A percentile compares a stretch with the other conserved stretches of the same genome.
These are phyloP conservation scores for Sciurus vulgaris DNA, from an alignment of 2,797 vertebrate genomes.

Conservation along the genomic window DNA sequence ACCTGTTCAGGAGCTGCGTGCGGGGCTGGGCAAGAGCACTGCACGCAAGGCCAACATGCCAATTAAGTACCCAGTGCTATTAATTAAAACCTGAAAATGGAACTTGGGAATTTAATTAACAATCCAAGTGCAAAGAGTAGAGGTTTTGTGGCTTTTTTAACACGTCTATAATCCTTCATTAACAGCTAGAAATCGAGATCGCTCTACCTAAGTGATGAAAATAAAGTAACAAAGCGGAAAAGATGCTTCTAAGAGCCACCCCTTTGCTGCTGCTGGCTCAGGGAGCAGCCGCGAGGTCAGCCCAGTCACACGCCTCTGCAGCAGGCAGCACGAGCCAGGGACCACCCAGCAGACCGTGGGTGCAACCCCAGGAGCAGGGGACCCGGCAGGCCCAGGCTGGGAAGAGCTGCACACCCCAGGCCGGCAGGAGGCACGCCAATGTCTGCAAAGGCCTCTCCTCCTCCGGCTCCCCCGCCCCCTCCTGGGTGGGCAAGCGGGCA, in stretches of 20 bases:
- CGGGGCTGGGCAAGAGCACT: rapidly evolving
- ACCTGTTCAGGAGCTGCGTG: background rate
- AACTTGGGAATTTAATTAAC: slow-evolving; percentile 69
- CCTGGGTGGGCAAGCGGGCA: background rate
- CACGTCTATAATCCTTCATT: slow-evolving; percentile 68
- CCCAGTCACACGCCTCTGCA: too few relatives aligned
- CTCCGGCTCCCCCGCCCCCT: too few relatives aligned
- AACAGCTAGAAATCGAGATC: slow-evolving; percentile 46
- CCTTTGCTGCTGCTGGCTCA: background rate
- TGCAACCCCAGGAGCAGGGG: rapidly evolving
- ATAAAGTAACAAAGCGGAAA: background rate
- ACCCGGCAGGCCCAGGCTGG: background rate
- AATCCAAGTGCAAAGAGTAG: slow-evolving; percentile 48
- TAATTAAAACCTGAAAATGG: slow-evolving; percentile 74
- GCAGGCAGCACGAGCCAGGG: background rate
- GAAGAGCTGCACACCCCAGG: background rate
- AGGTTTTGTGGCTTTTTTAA: slow-evolving; percentile 32
- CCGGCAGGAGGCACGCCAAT: background rate
- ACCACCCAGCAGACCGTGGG: rapidly evolving
- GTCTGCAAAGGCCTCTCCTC: background rate
- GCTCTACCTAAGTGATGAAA: background rate
- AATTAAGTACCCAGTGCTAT: background rate
- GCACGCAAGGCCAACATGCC: rapidly evolving
- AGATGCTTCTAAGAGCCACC: background rate
- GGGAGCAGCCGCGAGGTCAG: background rate